Evolutionary conservation across 2,797 vertebrate genomes (phyloP), one percentile per base, ranked within the genome.

Genomic region (Falco novaeseelandiae): DNA sequence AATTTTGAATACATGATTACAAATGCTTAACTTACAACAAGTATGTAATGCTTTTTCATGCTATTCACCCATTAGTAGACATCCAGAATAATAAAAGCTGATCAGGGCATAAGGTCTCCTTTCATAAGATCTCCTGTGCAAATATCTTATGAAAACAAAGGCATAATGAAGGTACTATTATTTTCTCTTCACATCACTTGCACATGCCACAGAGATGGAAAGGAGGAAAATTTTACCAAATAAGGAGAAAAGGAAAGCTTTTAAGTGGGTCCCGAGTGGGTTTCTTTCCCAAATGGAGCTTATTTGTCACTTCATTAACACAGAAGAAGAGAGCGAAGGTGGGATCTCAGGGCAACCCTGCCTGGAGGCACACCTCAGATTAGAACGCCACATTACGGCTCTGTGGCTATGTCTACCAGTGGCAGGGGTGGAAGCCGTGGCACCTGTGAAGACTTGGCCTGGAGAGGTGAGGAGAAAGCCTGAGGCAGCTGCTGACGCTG

Each of bases 241-340:
- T 59, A 65, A 87, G 61, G 48, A 80, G 72, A 42, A 92, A 93
- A 91, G 16, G n/a, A 85, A 90, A 82, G n/a, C 58, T 93, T 94
- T 87, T 62, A 89, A 59, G 27, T 86, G 17, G 18, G 19, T 89
- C 34, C 65, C 42, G 1, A 52, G 46, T 34, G 73, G 38, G 10
- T 86, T 94, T 73, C 51, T 76, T 79, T 93, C 76, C 69, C 34
- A 89, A 93, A 69, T 34, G 16, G 49, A 87, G 32, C 21, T 85
- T 89, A 52, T 87, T 89, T 94, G 42, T 59, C 82, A 74, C 2
- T 8, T 22, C 32, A 55, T 82, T 87, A 93, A 51, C 51, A 81
- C 7, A 78, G 69, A 73, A 80, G 52, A 83, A 69, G 57, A 58
- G 59, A 69, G 16, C 30, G 87, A 92, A 92, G 54, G 61, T 74